Evolutionary conservation across 2,888 invertebrate genomes (phyloP).

Genomic region (Erpobdella octoculata): DNA sequence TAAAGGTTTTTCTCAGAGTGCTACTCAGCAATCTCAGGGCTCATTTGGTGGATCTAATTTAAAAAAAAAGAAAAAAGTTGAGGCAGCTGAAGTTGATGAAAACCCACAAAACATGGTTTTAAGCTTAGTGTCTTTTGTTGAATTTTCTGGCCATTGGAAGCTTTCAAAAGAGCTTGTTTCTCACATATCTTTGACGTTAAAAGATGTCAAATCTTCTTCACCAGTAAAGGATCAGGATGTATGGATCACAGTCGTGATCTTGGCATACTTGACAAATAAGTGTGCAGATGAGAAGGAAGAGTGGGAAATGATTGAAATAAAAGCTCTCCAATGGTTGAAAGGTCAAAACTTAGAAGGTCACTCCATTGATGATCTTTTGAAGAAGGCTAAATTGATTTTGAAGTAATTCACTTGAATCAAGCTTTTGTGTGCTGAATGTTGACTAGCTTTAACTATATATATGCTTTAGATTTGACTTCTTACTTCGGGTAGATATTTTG

Average conservation of each 20-base stretch:
- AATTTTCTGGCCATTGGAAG: conserved; percentile 22
- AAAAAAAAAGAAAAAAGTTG: no score
- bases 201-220: not conserved
- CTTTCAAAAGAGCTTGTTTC: not conserved
- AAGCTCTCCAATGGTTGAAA: conserved; percentile 26
- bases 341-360: conserved; percentile 17
- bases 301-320: conserved; percentile 30
- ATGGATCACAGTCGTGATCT: not conserved
- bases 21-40: no score
- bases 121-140: conserved; percentile 1
- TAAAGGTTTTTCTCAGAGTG: no score
- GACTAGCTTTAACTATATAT: no score
- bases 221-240: conserved; percentile 9
- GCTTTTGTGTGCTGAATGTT: no score
- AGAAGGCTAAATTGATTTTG: not conserved
- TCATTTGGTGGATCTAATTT: no score
- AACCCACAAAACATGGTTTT: not conserved
- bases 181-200: not conserved
- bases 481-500: no score
- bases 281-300: conserved; percentile 6
- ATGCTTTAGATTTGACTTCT: no score
- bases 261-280: conserved; percentile 5
- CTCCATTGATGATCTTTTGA: conserved; percentile 14
- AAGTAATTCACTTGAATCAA: no score
- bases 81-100: no score